Conservation (phyloP, 2,113 vertebrate species). For the Cryptomyrus ogoouensis region DNA sequence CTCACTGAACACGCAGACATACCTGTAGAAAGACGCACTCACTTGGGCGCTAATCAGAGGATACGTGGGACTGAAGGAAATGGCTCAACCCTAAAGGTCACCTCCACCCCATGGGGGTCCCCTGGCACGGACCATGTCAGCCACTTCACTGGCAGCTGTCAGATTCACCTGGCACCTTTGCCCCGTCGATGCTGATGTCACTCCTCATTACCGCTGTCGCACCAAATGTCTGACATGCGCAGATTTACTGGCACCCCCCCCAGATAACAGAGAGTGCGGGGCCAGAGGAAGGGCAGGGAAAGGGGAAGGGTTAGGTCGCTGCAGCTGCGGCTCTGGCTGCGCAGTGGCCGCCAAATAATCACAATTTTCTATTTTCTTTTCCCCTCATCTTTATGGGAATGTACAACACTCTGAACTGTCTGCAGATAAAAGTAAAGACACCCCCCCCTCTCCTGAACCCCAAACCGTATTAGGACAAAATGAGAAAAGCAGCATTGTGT, state of each 20-base stretch:
- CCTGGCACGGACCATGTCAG: no score
- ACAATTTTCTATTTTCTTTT: neutral
- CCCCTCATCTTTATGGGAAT: neutral
- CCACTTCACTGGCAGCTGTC: no score
- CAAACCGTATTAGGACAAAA: neutral
- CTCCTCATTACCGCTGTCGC: constrained; percentile 65
- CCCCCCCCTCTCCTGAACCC: neutral
- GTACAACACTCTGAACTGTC: neutral
- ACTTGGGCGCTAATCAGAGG: neutral
- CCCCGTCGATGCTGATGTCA: constrained; percentile 59
- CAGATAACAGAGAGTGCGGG: constrained; percentile 23
- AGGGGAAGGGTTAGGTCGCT: neutral
- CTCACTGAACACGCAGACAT: neutral
- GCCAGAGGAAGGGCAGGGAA: neutral
- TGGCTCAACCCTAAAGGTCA: neutral
- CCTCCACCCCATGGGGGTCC: no score
- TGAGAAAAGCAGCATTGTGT: neutral
- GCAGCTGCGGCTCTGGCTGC: constrained; percentile 23
- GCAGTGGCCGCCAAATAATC: neutral
- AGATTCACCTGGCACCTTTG: constrained; percentile 45
- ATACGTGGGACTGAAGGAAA: neutral
- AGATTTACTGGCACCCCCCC: constrained; percentile 56
- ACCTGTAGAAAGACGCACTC: neutral
- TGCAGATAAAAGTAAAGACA: neutral
- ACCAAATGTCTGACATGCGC: constrained; percentile 57